A percentile compares a stretch with the other conserved stretches of the same genome.
phyloP scores from a whole-genome alignment of 2,888 invertebrate genomes.

The Caenorhabditis sinica region DNA sequence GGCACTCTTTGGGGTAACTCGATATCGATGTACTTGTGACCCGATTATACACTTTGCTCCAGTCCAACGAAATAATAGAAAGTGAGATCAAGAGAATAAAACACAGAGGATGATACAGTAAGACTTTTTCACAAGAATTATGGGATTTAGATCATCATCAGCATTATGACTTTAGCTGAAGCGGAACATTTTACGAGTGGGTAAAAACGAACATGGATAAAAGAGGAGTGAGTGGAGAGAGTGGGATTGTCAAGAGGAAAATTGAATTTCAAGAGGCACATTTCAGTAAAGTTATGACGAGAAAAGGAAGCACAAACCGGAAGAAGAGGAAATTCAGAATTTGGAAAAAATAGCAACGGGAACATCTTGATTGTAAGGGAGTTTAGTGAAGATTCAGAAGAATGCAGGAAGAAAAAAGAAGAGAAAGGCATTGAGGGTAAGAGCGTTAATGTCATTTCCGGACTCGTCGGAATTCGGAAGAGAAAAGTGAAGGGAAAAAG shows the following conservation, averaged over 20 bases:
- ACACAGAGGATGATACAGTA: slow-evolving; percentile 8
- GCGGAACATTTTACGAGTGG: slow-evolving; percentile 24
- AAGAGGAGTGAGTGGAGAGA: background rate
- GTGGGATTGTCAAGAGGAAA: slow-evolving; percentile 24
- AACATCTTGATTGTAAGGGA: background rate
- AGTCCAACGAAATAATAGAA: background rate
- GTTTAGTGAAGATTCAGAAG: background rate
- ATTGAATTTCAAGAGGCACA: slow-evolving; percentile 36
- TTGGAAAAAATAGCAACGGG: background rate
- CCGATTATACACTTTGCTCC: slow-evolving; percentile 49
- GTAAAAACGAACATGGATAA: slow-evolving; percentile 18
- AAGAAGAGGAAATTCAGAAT: too few relatives aligned
- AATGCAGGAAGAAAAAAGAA: slow-evolving; percentile 9
- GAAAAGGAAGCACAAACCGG: background rate
- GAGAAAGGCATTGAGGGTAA: slow-evolving; percentile 21
- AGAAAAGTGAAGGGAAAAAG: slow-evolving; percentile 6
- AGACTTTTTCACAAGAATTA: background rate
- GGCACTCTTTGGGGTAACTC: slow-evolving; percentile 47
- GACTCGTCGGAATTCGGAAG: slow-evolving; percentile 37
- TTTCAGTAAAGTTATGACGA: slow-evolving; percentile 31
- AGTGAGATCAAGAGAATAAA: slow-evolving; percentile 8
- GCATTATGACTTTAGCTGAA: slow-evolving; percentile 22
- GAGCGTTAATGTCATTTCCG: slow-evolving; percentile 54
- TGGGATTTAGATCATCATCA: background rate
- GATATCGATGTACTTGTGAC: slow-evolving; percentile 56